Evolutionary conservation across 2,113 vertebrate species (phyloP), one percentile per base, ranked within the genome.

Genomic region (Gorilla gorilla): DNA sequence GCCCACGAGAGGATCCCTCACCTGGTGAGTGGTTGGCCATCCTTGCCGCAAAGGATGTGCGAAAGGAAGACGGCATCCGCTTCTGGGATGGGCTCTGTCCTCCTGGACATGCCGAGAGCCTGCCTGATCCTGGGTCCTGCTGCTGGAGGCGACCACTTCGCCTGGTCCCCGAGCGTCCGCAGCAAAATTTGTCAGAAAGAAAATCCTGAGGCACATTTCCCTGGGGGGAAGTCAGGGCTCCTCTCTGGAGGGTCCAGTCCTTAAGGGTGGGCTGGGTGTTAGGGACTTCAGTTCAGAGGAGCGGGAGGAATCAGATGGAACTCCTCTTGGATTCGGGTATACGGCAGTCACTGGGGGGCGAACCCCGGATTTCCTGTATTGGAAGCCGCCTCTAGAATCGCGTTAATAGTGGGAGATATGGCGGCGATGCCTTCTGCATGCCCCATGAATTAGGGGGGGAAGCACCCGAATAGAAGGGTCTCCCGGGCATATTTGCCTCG

Each of bases 1-100:
- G 23, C 95, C 98, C 89, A 43, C 89, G 48, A 45, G 78, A 95
- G 85, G 59, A 50, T 2, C 81, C 10, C 82, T 40, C 70, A 3
- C 70, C 68, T 40, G 98, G 98, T 98, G 95, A 97, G 98, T 97
- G 89, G 98, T 90, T 89, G 81, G 98, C 97, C 96, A 93, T 97
- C 98, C 97, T 97, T 22, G 66, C 59, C 57, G 2, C 23, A 18
- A 73, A 97, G 97, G 98, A 95, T 96, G 98, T 85, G 96, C 97
- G 61, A 93, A 96, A 86, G 14, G 64, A 93, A 90, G 90, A 87
- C 50, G 7, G 93, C 96, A 93, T 40, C 84, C 84, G 84, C 32
- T 27, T 50, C 64, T 16, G 57, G 80, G 81, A 2, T 10, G 32
- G 73, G 43, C 73, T 57, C 52, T 25, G 95, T 92, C 93, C 92